Evolutionary conservation across 2,888 invertebrate species (phyloP).

Genomic region (Hydraecia micacea): DNA sequence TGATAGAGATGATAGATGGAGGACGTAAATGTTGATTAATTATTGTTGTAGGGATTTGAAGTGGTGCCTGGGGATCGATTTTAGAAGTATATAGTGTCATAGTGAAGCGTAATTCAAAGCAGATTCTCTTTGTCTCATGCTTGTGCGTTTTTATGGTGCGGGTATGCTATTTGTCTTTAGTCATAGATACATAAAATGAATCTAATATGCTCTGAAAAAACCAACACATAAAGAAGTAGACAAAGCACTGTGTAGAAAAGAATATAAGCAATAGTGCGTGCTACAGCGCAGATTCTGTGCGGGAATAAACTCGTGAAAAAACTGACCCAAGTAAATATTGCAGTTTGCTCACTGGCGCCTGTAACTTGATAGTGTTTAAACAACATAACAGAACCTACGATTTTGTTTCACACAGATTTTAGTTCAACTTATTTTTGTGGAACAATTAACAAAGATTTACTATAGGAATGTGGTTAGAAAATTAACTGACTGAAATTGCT

Average conservation of each 20-base stretch:
- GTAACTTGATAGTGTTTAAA: slow-evolving; percentile 80
- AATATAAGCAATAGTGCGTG: slow-evolving; percentile 51
- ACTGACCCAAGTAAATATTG: slow-evolving; percentile 84
- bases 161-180: background rate
- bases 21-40: slow-evolving; percentile 59
- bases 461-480: background rate
- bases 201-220: background rate
- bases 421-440: background rate
- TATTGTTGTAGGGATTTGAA: slow-evolving; percentile 39
- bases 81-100: background rate
- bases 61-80: slow-evolving; percentile 45
- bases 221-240: slow-evolving; percentile 5
- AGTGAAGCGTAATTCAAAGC: background rate
- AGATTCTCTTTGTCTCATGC: background rate
- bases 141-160: background rate
- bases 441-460: background rate
- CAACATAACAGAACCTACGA: slow-evolving; percentile 62
- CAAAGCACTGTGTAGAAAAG: slow-evolving; percentile 9
- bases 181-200: background rate
- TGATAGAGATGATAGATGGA: slow-evolving; percentile 68
- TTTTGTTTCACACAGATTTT: slow-evolving; percentile 48
- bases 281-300: slow-evolving; percentile 50
- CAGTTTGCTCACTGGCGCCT: slow-evolving; percentile 88
- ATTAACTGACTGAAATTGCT: background rate
- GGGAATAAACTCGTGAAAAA: slow-evolving; percentile 59